Percentiles rank a stretch among this genome's conserved stretches.
These are phyloP conservation scores for Microcaecilia unicolor DNA, from an alignment of 2,797 vertebrate genomes.

Conservation along the genomic window DNA sequence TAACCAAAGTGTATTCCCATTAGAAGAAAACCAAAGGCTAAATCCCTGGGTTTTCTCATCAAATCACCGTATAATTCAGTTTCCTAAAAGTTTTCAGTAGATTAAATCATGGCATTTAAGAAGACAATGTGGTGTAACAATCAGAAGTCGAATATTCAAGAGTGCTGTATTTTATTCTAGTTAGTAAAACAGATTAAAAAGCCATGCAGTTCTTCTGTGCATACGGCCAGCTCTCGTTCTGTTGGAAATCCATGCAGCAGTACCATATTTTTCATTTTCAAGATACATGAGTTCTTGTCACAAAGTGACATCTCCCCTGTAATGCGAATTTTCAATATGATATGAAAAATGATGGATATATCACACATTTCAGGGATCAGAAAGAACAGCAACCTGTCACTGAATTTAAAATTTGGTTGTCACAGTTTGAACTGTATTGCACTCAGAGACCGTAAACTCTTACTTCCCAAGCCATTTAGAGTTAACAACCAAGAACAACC, in stretches of 20 bases:
- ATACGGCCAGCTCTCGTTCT: slow-evolving; percentile 27
- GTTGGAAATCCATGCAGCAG: slow-evolving; percentile 23
- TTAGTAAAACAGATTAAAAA: slow-evolving; percentile 8
- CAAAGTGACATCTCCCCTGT: slow-evolving; percentile 29
- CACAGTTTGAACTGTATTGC: slow-evolving; percentile 11
- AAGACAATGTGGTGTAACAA: slow-evolving; percentile 8
- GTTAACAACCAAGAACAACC: too few species aligned
- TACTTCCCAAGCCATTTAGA: too few species aligned
- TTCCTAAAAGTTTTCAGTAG: slow-evolving; percentile 7
- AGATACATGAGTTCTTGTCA: slow-evolving; percentile 31
- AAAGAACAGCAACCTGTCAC: slow-evolving; percentile 15
- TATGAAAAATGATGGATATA: slow-evolving; percentile 36
- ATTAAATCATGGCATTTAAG: background rate
- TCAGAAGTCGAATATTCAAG: slow-evolving; percentile 12
- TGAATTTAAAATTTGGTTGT: slow-evolving; percentile 23
- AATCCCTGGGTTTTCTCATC: too few species aligned
- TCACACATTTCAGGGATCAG: slow-evolving; percentile 29
- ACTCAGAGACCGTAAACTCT: background rate
- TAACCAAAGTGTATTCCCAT: too few species aligned
- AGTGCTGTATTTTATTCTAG: slow-evolving; percentile 12
- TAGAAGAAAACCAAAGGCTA: too few species aligned
- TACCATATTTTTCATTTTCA: slow-evolving; percentile 41
- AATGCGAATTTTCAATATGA: slow-evolving; percentile 35
- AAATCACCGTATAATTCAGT: too few species aligned
- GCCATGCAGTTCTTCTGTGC: slow-evolving; percentile 19